These are phyloP conservation scores for Melopsittacus undulatus DNA, from an alignment of 2,797 vertebrate genomes.

Conservation along the genomic window DNA sequence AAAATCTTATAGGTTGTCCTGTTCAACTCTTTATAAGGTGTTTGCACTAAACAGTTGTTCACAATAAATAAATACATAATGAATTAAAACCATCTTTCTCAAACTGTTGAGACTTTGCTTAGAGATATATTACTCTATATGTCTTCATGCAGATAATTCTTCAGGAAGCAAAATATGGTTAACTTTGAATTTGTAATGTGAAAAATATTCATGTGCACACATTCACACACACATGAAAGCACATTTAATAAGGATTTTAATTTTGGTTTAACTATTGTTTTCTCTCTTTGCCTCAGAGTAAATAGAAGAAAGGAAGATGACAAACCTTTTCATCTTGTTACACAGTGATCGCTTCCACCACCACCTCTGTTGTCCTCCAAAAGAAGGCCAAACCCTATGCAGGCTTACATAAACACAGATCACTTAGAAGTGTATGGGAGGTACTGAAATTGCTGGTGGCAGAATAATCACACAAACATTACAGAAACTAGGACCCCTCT, in stretches of 20 bases:
- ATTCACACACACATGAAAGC: background rate
- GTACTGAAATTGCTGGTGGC: background rate
- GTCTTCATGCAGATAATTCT: background rate
- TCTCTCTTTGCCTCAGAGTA: background rate
- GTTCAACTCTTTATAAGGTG: background rate
- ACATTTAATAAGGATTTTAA: background rate
- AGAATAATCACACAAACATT: background rate
- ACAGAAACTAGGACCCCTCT: background rate
- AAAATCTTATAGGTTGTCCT: background rate
- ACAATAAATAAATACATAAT: background rate
- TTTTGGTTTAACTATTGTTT: background rate
- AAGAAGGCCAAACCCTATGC: background rate
- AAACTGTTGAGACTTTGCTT: background rate
- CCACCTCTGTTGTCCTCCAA: background rate
- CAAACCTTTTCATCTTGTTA: background rate
- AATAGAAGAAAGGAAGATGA: background rate
- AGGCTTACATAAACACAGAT: background rate
- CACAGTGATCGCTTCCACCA: background rate
- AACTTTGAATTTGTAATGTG: background rate
- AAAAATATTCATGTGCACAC: accelerated
- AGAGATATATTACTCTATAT: background rate
- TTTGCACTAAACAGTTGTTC: background rate
- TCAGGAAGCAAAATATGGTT: background rate
- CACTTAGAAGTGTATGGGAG: background rate
- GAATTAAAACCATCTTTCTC: background rate